Evolutionary conservation across 92 coral and sea anemone genomes (phyloP).

Genomic region (Chrysogorgia sp.): DNA sequence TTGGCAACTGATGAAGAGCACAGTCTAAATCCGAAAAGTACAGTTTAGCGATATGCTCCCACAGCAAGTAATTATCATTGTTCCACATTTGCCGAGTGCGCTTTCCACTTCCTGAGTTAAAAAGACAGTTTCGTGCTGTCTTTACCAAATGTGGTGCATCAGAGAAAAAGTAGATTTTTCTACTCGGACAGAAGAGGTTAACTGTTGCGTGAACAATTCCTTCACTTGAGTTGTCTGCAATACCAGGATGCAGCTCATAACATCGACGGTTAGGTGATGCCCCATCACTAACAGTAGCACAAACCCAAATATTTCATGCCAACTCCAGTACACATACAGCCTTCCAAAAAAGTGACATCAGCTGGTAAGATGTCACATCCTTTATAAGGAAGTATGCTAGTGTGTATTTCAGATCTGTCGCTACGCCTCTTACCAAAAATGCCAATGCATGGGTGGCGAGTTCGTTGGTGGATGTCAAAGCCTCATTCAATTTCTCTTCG

Average conservation of each 20-base stretch:
- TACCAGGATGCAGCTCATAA: slow-evolving; percentile 5
- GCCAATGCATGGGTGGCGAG: slow-evolving; percentile 22
- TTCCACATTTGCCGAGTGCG: too few species aligned
- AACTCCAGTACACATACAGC: slow-evolving; percentile 13
- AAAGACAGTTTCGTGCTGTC: too few species aligned
- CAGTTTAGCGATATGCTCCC: too few species aligned
- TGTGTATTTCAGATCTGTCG: slow-evolving; percentile 14
- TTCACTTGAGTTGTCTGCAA: too few species aligned
- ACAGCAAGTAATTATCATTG: too few species aligned
- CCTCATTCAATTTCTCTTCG: not conserved
- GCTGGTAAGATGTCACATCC: too few species aligned
- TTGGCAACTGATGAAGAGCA: not conserved
- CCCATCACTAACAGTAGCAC: too few species aligned
- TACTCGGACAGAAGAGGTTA: slow-evolving; percentile 7
- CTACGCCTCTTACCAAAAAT: too few species aligned
- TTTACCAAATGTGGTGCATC: too few species aligned
- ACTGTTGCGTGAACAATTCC: not conserved
- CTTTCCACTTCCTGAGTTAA: too few species aligned
- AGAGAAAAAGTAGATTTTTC: too few species aligned
- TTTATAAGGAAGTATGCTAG: slow-evolving; percentile 14
- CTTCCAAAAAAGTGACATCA: slow-evolving; percentile 21
- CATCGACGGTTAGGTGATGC: slow-evolving; percentile 21
- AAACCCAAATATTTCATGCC: slow-evolving; percentile 18
- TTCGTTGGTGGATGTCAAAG: slow-evolving; percentile 4
- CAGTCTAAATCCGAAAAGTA: slow-evolving; percentile 5